Conservation (phyloP, 2,797 vertebrate genomes). For the Sylvilagus floridanus region DNA sequence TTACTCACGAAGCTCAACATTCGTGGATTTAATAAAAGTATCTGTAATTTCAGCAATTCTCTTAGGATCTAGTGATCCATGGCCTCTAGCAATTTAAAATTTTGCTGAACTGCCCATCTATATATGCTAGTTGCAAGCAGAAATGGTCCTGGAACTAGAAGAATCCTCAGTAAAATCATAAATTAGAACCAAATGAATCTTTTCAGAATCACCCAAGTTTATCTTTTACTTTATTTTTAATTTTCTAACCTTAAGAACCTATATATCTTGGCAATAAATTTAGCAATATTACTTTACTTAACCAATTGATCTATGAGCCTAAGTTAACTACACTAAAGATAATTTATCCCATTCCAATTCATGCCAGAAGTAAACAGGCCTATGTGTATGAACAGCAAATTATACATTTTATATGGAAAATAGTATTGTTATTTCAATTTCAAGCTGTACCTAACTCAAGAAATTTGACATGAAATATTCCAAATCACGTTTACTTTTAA, state of each 20-base stretch:
- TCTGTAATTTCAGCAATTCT: conserved; percentile 43
- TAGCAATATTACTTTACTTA: background rate
- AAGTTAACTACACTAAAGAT: background rate
- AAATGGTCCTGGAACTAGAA: conserved; percentile 36
- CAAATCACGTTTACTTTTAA: background rate
- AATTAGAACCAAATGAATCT: background rate
- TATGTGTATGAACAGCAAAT: background rate
- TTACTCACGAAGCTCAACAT: background rate
- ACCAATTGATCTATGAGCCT: background rate
- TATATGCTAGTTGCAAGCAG: conserved; percentile 34
- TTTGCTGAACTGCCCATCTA: conserved; percentile 36
- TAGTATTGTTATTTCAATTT: background rate
- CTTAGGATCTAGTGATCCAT: background rate
- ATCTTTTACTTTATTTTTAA: conserved; percentile 23
- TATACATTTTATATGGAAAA: background rate
- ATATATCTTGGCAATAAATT: background rate
- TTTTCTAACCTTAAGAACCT: background rate
- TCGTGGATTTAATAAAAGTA: conserved; percentile 1
- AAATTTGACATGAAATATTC: background rate
- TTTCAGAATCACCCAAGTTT: conserved; percentile 17
- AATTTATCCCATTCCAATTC: background rate
- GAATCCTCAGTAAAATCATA: background rate
- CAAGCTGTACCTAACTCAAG: background rate
- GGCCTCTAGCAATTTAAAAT: conserved; percentile 16
- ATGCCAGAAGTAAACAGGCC: background rate